Conservation (phyloP, 2,797 vertebrate genomes). For the Microcaecilia unicolor region DNA sequence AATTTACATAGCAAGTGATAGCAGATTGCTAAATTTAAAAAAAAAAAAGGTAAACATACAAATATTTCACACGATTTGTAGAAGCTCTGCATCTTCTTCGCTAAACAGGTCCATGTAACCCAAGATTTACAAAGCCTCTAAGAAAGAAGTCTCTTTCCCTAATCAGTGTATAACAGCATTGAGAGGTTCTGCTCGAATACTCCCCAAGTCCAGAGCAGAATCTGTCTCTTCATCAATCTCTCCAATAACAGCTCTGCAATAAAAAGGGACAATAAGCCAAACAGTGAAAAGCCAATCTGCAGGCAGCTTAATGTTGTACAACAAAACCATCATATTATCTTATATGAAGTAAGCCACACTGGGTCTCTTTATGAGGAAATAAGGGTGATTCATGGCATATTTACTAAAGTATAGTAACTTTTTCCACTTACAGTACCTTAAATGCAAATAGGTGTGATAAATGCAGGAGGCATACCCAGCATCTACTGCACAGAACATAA, state of each 20-base stretch:
- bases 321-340: no score
- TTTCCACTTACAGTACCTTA: no score
- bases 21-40: constrained; percentile 29
- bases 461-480: no score
- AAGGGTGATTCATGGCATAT: no score
- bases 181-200: constrained; percentile 91
- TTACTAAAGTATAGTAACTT: no score
- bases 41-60: constrained; percentile 26
- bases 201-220: constrained; percentile 88
- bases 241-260: constrained; percentile 86
- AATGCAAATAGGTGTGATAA: no score
- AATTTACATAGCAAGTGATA: constrained; percentile 53
- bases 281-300: no score
- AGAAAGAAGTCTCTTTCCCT: background rate
- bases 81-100: constrained; percentile 23
- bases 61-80: constrained; percentile 24
- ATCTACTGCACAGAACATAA: no score
- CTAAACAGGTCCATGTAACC: constrained; percentile 49
- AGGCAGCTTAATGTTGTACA: no score
- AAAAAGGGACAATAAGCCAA: no score
- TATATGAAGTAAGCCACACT: no score
- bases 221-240: constrained; percentile 97
- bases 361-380: no score
- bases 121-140: constrained; percentile 44
- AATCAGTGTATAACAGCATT: constrained; percentile 90